phyloP scores from a whole-genome alignment of 2,888 invertebrate species.

The Shargacucullia verbasci region DNA sequence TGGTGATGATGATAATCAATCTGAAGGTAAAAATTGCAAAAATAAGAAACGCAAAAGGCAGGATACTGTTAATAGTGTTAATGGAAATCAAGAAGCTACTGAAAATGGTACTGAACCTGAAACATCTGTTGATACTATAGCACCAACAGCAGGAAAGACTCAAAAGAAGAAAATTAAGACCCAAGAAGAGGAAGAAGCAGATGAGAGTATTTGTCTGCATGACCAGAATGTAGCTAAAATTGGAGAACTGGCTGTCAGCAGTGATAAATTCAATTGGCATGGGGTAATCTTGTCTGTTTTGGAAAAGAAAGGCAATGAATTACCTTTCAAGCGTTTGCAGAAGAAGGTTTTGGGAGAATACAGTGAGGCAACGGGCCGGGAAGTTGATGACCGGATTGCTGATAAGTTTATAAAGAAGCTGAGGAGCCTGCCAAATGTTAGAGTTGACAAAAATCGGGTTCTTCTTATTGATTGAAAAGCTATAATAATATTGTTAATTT shows the following conservation, averaged over 20 bases:
- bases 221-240: constrained; percentile 85
- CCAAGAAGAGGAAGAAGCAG: constrained; percentile 71
- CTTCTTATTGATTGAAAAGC: constrained; percentile 68
- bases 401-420: constrained; percentile 93
- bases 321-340: constrained; percentile 92
- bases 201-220: constrained; percentile 79
- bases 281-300: constrained; percentile 85
- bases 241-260: constrained; percentile 69
- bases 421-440: constrained; percentile 90
- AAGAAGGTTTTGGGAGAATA: constrained; percentile 93
- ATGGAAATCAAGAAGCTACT: constrained; percentile 52
- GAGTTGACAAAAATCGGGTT: constrained; percentile 90
- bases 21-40: constrained; percentile 68
- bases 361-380: constrained; percentile 82
- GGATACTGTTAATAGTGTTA: constrained; percentile 79
- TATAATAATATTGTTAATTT: constrained; percentile 15
- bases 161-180: constrained; percentile 80
- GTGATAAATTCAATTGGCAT: constrained; percentile 86
- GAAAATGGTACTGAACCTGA: constrained; percentile 44
- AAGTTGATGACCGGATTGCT: constrained; percentile 90
- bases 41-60: constrained; percentile 82
- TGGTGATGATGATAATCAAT: constrained; percentile 64
- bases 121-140: constrained; percentile 51
- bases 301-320: constrained; percentile 89
- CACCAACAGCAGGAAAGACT: constrained; percentile 60